Conservation (phyloP, 2,797 vertebrate genomes). For the Chromobotia macracanthus region DNA sequence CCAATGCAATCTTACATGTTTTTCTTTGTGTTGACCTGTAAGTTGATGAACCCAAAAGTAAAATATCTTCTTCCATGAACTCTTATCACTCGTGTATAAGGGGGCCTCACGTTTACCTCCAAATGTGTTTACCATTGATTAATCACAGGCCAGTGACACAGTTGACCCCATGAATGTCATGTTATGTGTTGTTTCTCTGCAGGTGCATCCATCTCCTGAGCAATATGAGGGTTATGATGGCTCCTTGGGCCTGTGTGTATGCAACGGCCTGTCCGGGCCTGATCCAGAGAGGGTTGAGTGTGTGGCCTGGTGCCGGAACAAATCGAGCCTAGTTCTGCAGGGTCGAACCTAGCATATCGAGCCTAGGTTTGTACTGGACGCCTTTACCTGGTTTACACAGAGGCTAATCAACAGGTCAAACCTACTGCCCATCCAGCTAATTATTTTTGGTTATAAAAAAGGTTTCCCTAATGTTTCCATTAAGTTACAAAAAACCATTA, state of each 20-base stretch:
- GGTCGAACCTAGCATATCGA: too few relatives aligned
- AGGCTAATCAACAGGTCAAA: constrained; percentile 65
- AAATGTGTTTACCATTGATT: background rate
- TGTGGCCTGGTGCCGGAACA: constrained; percentile 70
- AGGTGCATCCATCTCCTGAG: constrained; percentile 82
- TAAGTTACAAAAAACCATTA: too few relatives aligned
- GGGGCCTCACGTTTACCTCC: constrained; percentile 50
- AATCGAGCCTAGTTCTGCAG: constrained; percentile 62
- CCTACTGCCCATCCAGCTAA: background rate
- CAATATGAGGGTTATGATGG: constrained; percentile 82
- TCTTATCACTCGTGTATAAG: background rate
- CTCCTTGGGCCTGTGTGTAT: constrained; percentile 83
- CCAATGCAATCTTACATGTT: background rate
- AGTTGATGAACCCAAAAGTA: constrained; percentile 51
- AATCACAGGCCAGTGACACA: background rate
- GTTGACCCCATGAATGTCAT: background rate
- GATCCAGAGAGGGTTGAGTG: constrained; percentile 72
- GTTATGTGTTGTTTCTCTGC: constrained; percentile 27
- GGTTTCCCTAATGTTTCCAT: too few relatives aligned
- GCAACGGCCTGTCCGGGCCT: constrained; percentile 64
- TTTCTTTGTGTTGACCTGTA: constrained; percentile 32
- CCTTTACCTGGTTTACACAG: constrained; percentile 75
- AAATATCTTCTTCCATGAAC: constrained; percentile 31
- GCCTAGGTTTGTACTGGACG: constrained; percentile 68
- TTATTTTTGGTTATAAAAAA: too few relatives aligned